Base-by-base conservation (phyloP, 2,888 invertebrate species). In the Pachycephus smyrnensis region DNA sequence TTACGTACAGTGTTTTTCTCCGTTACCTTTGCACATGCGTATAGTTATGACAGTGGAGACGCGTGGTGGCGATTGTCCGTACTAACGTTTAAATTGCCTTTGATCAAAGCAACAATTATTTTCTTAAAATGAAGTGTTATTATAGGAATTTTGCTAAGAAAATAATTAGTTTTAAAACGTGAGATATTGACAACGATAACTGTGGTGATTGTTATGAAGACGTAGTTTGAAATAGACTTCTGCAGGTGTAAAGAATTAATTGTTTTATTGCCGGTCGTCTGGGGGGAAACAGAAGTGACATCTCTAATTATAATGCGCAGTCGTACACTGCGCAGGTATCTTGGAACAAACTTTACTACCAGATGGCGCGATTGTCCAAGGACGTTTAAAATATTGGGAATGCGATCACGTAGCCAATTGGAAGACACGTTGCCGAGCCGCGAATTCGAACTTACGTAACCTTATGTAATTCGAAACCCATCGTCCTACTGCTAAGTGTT, bases 361-460 rank as follows among this genome's bases (percentile, higher is more conserved):
- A 78, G 76, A 74, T 81, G 81, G 78, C 81, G 81, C 75, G 31
- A 1, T 37, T 78, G 74, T 69, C 77, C 80, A 81, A 81, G 81
- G 81, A 77, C 81, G 76, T 55, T 23, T 23, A 55, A 55, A 55
- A 55, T 55, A 55, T 80, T 68, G 15, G 36, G 32, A 32, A 71
- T 71, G 71, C 31, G 12, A 71, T 71, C 71, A 71, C 71, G 71
- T 71, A 71, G 36, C 74, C 68, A 79, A 76, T 73, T 32, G 68
- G 69, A 12, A 33, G 36, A 71, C 32, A 36, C 11, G 37, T 4
- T 40, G 31, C 31, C 33, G 73, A 55, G 55, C 73, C 76, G 68
- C n/a, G 68, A 78, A 71, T 71, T 31, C 69, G 37, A 76, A 75
- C 73, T 76, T 78, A 81, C 74, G 78, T 81, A 81, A 82, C 75